Conservation (phyloP, 2,888 invertebrate genomes). For the Platycheirus albimanus region DNA sequence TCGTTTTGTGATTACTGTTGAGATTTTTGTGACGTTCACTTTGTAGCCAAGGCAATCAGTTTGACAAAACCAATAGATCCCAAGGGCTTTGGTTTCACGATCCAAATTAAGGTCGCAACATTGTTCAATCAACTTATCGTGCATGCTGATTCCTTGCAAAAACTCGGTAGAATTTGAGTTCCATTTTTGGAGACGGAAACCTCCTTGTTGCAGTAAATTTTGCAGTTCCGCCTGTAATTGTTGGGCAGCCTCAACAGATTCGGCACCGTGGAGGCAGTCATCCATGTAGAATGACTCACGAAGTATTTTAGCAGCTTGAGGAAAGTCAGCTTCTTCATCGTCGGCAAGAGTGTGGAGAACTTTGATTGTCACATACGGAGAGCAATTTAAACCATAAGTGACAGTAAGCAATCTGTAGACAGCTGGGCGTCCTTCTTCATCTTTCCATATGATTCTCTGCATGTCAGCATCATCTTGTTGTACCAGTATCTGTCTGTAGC, state of each 20-base stretch:
- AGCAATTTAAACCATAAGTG: slow-evolving; percentile 62
- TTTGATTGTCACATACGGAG: slow-evolving; percentile 58
- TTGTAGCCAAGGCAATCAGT: slow-evolving; percentile 46
- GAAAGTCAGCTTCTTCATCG: slow-evolving; percentile 44
- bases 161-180: slow-evolving; percentile 46
- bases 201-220: too few species aligned
- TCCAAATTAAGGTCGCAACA: slow-evolving; percentile 31
- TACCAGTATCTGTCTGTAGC: too few species aligned
- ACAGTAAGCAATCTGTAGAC: slow-evolving; percentile 53
- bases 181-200: slow-evolving; percentile 50
- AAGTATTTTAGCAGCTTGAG: slow-evolving; percentile 47
- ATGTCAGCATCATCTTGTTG: slow-evolving; percentile 56
- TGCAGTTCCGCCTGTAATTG: too few species aligned
- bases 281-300: slow-evolving; percentile 62
- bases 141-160: neutral
- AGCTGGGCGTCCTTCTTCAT: too few species aligned
- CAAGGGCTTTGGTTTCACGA: slow-evolving; percentile 53
- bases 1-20: slow-evolving; percentile 49
- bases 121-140: neutral
- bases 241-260: slow-evolving; percentile 24
- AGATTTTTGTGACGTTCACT: slow-evolving; percentile 5
- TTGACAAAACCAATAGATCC: slow-evolving; percentile 50
- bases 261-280: slow-evolving; percentile 45
- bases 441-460: slow-evolving; percentile 64
- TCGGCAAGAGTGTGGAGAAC: slow-evolving; percentile 57